Percentiles rank a stretch among this genome's conserved stretches.
These are phyloP conservation scores for Drosophila affinis DNA, from an alignment of 2,888 invertebrate species.

Conservation along the genomic window DNA sequence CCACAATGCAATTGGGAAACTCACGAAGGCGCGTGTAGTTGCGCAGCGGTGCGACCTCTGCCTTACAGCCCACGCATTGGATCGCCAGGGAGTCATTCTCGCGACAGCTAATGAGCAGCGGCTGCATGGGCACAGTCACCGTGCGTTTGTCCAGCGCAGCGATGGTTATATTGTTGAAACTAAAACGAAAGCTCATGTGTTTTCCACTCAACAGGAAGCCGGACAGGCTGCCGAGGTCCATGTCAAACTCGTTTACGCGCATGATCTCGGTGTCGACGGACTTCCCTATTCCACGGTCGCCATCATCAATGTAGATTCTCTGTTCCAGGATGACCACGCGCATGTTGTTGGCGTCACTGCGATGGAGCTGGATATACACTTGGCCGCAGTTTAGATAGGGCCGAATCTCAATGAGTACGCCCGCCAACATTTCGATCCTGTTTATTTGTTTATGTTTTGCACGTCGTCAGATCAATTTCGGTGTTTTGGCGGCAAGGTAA, in stretches of 20 bases:
- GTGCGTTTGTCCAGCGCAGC: slow-evolving; percentile 31
- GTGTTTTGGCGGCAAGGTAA: no score
- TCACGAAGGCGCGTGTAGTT: slow-evolving; percentile 73
- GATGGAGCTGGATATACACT: slow-evolving; percentile 75
- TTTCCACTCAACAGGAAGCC: slow-evolving; percentile 63
- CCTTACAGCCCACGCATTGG: slow-evolving; percentile 69
- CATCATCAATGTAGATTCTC: slow-evolving; percentile 58
- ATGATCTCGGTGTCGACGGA: slow-evolving; percentile 47
- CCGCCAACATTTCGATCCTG: slow-evolving; percentile 66
- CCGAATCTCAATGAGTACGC: slow-evolving; percentile 79
- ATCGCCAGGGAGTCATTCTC: slow-evolving; percentile 47
- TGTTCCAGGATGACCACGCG: slow-evolving; percentile 51
- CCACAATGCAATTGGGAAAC: slow-evolving; percentile 79
- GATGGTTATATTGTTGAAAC: slow-evolving; percentile 59
- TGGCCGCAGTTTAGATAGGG: slow-evolving; percentile 79
- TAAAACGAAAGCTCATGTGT: slow-evolving; percentile 79
- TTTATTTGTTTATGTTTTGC: background rate
- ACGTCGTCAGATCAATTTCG: no score
- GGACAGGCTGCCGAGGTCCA: slow-evolving; percentile 71
- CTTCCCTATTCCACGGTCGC: slow-evolving; percentile 45
- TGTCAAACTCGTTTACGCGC: slow-evolving; percentile 59
- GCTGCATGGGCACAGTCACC: slow-evolving; percentile 17
- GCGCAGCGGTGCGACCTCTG: slow-evolving; percentile 41
- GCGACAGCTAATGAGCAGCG: slow-evolving; percentile 51
- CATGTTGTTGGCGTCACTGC: slow-evolving; percentile 48